A percentile compares a stretch with the other conserved stretches of the same genome.
These are phyloP conservation scores for Botia almorhae DNA, from an alignment of 2,797 vertebrate species.

Conservation along the genomic window DNA sequence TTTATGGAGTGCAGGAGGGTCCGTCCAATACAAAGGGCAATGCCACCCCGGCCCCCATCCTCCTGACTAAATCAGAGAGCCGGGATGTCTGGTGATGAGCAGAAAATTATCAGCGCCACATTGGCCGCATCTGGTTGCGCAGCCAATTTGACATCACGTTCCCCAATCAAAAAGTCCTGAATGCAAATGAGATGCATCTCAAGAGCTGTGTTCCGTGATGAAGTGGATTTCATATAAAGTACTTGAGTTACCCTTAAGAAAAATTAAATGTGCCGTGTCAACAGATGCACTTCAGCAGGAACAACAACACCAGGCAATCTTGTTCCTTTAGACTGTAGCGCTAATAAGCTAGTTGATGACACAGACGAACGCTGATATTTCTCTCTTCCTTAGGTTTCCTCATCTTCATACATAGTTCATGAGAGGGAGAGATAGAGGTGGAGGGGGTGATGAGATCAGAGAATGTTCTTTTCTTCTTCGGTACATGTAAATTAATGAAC, in stretches of 20 bases:
- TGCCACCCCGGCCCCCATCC: conserved; percentile 9
- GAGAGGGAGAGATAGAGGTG: conserved; percentile 2
- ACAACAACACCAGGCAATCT: not conserved
- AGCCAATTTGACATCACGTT: no score
- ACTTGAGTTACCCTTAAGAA: not conserved
- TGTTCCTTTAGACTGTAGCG: conserved; percentile 11
- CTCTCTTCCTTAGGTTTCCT: conserved; percentile 2
- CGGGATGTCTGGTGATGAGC: conserved; percentile 33
- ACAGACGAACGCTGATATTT: not conserved
- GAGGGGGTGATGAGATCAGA: conserved; percentile 40
- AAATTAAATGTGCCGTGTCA: not conserved
- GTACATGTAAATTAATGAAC: conserved; percentile 59
- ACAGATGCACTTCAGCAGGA: conserved; percentile 12
- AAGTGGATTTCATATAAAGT: conserved; percentile 11
- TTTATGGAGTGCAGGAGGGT: conserved; percentile 49
- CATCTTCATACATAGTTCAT: conserved; percentile 9
- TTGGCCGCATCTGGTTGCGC: no score
- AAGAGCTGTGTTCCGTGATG: not conserved
- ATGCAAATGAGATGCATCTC: not conserved
- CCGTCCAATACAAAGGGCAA: conserved; percentile 32
- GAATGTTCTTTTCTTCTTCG: conserved; percentile 39
- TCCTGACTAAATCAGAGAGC: conserved; percentile 23
- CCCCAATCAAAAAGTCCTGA: not conserved
- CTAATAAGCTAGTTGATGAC: conserved; percentile 18
- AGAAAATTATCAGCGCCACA: conserved; percentile 20